Evolutionary conservation across 2,888 invertebrate species (phyloP).

Genomic region (Leptogaster cylindrica): DNA sequence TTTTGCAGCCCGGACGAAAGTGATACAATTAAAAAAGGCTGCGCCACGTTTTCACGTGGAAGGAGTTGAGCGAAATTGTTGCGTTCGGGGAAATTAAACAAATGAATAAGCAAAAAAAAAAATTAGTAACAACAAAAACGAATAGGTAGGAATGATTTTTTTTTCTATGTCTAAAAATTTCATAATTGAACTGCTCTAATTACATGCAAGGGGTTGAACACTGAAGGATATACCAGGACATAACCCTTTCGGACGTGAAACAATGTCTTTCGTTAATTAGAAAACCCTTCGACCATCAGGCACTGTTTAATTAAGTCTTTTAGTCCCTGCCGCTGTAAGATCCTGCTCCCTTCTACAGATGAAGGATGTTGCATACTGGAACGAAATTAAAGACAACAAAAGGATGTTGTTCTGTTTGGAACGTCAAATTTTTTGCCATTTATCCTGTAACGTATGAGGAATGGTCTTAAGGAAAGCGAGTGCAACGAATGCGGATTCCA

Average conservation of each 20-base stretch:
- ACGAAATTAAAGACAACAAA: no score
- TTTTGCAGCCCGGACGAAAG: neutral
- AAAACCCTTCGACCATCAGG: conserved; percentile 34
- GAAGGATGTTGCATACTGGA: no score
- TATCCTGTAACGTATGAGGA: no score
- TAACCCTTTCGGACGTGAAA: conserved; percentile 39
- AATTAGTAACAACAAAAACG: no score
- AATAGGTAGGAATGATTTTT: conserved; percentile 6
- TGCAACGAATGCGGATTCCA: no score
- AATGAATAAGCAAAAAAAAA: no score
- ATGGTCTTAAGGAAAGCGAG: no score
- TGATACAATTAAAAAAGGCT: conserved; percentile 36
- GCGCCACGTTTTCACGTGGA: neutral
- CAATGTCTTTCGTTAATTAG: conserved; percentile 40
- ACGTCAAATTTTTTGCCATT: no score
- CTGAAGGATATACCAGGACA: neutral
- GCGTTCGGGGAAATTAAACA: conserved; percentile 29
- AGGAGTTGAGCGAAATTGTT: conserved; percentile 14
- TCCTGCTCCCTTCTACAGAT: conserved; percentile 18
- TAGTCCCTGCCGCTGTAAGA: conserved; percentile 11
- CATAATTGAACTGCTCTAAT: conserved; percentile 32
- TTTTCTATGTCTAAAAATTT: conserved; percentile 32
- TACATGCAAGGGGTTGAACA: conserved; percentile 7
- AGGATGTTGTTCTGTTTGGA: no score
- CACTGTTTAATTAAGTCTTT: conserved; percentile 36